Evolutionary conservation across 2,797 vertebrate genomes (phyloP), one percentile per base, ranked within the genome.

Genomic region (Luscinia megarhynchos): DNA sequence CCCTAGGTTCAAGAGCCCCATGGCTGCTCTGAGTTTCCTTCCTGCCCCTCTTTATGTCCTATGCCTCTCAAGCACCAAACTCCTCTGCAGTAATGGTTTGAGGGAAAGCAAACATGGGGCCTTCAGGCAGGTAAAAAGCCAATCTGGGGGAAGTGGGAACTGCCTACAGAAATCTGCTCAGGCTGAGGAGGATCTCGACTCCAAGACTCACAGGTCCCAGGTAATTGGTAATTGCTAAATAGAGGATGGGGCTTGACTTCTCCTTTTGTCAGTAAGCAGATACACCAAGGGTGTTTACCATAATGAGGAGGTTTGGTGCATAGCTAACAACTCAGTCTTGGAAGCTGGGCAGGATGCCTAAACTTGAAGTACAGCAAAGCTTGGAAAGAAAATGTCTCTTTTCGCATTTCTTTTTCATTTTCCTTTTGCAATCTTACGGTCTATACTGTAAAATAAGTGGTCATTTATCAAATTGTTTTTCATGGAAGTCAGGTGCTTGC

Each of bases 61-160:
- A 0, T 0, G 2, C 27, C 23, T 63, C 24, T 50, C 53, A 34
- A 0, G 2, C n/a, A 36, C 13, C 36, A 13, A 66, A 58, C 24
- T 58, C 40, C 46, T 50, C 46, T 21, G 23, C 26, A 53, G 29
- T 1, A 43, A 40, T 19, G 12, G 15, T n/a, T 90, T 10, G 4
- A 78, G 15, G 10, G n/a, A 70, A 54, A 29, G 9, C 5, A 57
- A 88, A 58, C 4, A 2, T 3, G 40, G 15, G 10, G 1, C 4
- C 11, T 11, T 41, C 29, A 75, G 14, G 23, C 18, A 83, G 36
- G 8, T 34, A 61, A 88, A 80, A 62, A 3, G 1, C 19, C 7
- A 16, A 3, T 16, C 32, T 72, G 30, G 17, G 11, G 15, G 61
- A 89, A 17, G 17, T 38, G 21, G 8, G 41, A 45, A 6, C 38